Evolutionary conservation across 2,797 vertebrate species (phyloP).

Genomic region (Argentina silus): DNA sequence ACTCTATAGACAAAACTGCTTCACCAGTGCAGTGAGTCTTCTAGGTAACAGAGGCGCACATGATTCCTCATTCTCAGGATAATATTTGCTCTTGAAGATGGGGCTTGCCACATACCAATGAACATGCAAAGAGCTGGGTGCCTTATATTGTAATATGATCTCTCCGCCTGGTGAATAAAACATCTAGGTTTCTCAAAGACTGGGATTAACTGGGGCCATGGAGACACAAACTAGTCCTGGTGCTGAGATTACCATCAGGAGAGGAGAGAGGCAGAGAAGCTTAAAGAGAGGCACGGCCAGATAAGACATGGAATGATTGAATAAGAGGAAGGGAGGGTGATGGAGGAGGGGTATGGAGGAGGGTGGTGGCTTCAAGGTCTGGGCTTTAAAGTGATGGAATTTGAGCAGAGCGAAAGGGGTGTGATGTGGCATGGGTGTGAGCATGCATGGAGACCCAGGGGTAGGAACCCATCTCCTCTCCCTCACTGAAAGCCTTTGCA

Average conservation of each 20-base stretch:
- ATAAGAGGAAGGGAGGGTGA: conserved; percentile 36
- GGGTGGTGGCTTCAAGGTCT: conserved; percentile 18
- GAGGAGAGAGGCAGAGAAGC: conserved; percentile 7
- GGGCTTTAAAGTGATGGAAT: conserved; percentile 56
- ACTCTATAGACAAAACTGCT: conserved; percentile 33
- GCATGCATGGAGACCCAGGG: too few species aligned
- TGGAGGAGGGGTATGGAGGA: conserved; percentile 33
- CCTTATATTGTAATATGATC: not conserved
- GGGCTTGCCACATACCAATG: not conserved
- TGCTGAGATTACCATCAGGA: conserved; percentile 47
- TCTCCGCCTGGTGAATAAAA: conserved; percentile 39
- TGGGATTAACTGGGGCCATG: conserved; percentile 30
- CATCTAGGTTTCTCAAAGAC: conserved; percentile 50
- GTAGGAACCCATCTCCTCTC: too few species aligned
- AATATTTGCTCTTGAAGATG: conserved; percentile 38
- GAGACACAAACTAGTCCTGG: conserved; percentile 37
- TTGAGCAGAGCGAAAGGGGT: conserved; percentile 58
- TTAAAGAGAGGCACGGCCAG: conserved; percentile 28
- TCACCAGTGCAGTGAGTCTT: conserved; percentile 3
- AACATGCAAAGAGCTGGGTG: not conserved
- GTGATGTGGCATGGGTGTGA: not conserved
- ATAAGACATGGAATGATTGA: conserved; percentile 56
- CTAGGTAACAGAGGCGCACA: conserved; percentile 38
- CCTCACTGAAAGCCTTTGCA: too few species aligned
- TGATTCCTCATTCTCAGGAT: conserved; percentile 53